Conservation (phyloP, 2,888 invertebrate species). For the Synanthedon myopaeformis region DNA sequence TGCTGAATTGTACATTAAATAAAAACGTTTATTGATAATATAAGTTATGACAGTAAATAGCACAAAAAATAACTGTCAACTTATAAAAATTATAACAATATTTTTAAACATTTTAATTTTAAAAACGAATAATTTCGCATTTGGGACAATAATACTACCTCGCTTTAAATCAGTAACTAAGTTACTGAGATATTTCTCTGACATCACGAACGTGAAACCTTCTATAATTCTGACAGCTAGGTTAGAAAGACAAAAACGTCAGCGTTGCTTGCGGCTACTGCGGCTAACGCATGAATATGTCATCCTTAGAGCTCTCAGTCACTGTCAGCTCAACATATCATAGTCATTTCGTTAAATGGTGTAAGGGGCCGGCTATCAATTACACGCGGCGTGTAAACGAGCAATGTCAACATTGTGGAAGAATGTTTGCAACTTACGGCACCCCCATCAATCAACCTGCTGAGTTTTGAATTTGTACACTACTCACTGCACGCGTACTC, state of each 20-base stretch:
- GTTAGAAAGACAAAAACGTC: slow-evolving; percentile 9
- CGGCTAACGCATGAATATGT: slow-evolving; percentile 5
- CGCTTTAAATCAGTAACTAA: too few relatives aligned
- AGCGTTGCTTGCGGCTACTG: slow-evolving; percentile 2
- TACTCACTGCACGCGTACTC: too few relatives aligned
- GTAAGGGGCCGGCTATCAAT: slow-evolving; percentile 12
- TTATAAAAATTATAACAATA: too few relatives aligned
- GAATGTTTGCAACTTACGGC: slow-evolving; percentile 6
- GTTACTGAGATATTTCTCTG: background rate
- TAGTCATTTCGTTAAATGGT: slow-evolving; percentile 11
- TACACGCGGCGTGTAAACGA: slow-evolving; percentile 10
- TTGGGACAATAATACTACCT: too few relatives aligned
- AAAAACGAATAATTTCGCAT: too few relatives aligned
- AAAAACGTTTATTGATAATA: too few relatives aligned
- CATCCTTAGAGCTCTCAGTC: slow-evolving; percentile 9
- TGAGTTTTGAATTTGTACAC: background rate
- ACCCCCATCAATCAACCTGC: background rate
- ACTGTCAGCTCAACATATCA: slow-evolving; percentile 12
- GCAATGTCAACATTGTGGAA: slow-evolving; percentile 11
- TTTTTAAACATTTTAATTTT: too few relatives aligned
- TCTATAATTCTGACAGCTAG: background rate
- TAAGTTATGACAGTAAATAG: too few relatives aligned
- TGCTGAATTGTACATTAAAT: too few relatives aligned
- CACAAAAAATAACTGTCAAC: too few relatives aligned
- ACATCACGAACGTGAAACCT: too few relatives aligned